phyloP scores from a whole-genome alignment of 2,113 vertebrate species.

The Galeopterus variegatus region DNA sequence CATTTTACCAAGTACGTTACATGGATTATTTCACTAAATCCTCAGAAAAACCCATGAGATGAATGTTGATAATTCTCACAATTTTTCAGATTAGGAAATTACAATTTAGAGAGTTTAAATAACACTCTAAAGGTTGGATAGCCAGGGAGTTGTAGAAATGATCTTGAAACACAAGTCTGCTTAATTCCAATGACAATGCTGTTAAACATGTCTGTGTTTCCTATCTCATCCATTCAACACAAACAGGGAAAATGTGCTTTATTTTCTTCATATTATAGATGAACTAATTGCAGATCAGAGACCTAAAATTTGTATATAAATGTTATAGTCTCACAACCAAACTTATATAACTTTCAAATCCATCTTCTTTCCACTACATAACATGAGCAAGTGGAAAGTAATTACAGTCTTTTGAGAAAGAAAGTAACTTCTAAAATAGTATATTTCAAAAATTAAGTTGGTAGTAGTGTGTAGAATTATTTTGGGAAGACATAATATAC shows the following conservation, averaged over 20 bases:
- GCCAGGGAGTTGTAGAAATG: background rate
- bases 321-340: background rate
- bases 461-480: background rate
- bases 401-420: background rate
- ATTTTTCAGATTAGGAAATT: background rate
- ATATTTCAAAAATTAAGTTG: constrained; percentile 1
- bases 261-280: background rate
- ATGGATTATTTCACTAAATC: background rate
- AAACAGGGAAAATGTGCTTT: background rate
- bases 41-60: background rate
- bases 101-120: background rate
- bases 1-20: background rate
- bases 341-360: background rate
- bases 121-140: background rate
- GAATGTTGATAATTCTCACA: background rate
- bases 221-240: background rate
- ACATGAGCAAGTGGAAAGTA: background rate
- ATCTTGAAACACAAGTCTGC: background rate
- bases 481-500: background rate
- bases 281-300: background rate
- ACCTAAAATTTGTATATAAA: background rate
- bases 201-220: background rate
- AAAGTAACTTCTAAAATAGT: background rate
- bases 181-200: background rate
- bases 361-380: background rate